Evolutionary conservation across 2,888 invertebrate species (phyloP).

Genomic region (Himalopsyche tibetana): DNA sequence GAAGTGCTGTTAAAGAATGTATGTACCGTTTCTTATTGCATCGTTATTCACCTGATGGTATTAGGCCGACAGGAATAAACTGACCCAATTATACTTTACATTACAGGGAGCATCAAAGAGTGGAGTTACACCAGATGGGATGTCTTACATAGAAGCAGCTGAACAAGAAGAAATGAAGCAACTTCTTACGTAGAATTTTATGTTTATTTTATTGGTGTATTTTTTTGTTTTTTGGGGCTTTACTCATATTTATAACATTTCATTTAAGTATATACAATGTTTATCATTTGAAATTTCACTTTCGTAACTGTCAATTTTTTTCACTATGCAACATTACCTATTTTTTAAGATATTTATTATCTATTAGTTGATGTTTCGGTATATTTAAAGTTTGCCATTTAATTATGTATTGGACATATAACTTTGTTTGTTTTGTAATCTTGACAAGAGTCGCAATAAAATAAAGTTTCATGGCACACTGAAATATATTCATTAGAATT

Average conservation of each 20-base stretch:
- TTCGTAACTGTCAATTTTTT: constrained; percentile 11
- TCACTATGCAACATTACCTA: not conserved
- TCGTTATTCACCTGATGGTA: not conserved
- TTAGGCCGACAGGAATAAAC: not conserved
- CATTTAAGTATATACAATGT: constrained; percentile 40
- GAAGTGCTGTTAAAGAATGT: constrained; percentile 91
- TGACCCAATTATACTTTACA: not conserved
- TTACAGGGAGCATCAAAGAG: constrained; percentile 87
- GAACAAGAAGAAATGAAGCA: constrained; percentile 94
- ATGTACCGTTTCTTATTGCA: constrained; percentile 69
- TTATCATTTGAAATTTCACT: not conserved
- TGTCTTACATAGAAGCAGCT: constrained; percentile 90
- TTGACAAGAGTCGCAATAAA: not conserved
- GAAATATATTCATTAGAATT: constrained; percentile 12
- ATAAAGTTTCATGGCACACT: constrained; percentile 1
- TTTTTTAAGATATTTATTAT: constrained; percentile 7
- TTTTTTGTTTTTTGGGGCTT: constrained; percentile 50
- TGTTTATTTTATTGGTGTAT: constrained; percentile 43
- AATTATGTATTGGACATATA: not conserved
- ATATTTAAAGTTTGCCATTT: constrained; percentile 2
- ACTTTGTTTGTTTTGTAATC: not conserved
- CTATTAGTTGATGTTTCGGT: constrained; percentile 5
- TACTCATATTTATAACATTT: constrained; percentile 47
- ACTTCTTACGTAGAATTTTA: constrained; percentile 73
- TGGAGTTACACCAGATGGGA: constrained; percentile 92